A percentile compares a stretch with the other conserved stretches of the same genome.
These are phyloP conservation scores for Zenarchopterus dispar DNA, from an alignment of 2,797 vertebrate genomes.

Conservation along the genomic window DNA sequence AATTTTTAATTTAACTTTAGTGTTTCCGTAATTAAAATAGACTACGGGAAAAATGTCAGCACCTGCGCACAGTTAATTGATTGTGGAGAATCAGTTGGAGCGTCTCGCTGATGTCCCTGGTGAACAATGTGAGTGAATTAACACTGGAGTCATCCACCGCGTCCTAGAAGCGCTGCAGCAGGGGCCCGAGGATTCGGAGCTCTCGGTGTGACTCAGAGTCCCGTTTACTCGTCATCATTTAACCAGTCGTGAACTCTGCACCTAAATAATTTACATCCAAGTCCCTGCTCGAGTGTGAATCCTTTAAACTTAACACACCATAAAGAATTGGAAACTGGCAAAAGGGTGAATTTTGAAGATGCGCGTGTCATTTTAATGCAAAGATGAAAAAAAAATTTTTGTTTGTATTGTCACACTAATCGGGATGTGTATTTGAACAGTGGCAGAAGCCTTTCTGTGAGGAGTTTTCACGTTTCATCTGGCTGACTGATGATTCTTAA, in stretches of 20 bases:
- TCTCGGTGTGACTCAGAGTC: constrained; percentile 64
- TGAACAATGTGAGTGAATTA: constrained; percentile 59
- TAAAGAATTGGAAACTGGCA: constrained; percentile 8
- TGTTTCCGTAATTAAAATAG: constrained; percentile 52
- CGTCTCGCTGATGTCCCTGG: constrained; percentile 67
- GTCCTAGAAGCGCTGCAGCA: constrained; percentile 35
- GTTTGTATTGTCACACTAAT: too few species aligned
- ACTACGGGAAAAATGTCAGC: constrained; percentile 27
- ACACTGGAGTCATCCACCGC: constrained; percentile 47
- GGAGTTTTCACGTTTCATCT: too few species aligned
- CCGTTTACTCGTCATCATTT: constrained; percentile 68
- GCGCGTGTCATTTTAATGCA: background rate
- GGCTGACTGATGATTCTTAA: too few species aligned
- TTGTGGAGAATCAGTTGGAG: constrained; percentile 65
- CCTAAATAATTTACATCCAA: constrained; percentile 65
- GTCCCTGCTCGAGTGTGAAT: constrained; percentile 32
- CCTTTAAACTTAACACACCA: constrained; percentile 22
- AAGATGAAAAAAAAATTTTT: background rate
- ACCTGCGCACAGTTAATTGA: constrained; percentile 54
- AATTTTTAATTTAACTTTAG: constrained; percentile 47
- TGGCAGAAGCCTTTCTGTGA: too few species aligned
- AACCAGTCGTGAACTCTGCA: constrained; percentile 59
- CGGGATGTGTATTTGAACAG: too few species aligned
- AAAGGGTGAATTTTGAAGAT: background rate
- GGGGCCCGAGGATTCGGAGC: constrained; percentile 50